Base-by-base conservation (phyloP, 2,797 vertebrate species). In the Cryptoprocta ferox region DNA sequence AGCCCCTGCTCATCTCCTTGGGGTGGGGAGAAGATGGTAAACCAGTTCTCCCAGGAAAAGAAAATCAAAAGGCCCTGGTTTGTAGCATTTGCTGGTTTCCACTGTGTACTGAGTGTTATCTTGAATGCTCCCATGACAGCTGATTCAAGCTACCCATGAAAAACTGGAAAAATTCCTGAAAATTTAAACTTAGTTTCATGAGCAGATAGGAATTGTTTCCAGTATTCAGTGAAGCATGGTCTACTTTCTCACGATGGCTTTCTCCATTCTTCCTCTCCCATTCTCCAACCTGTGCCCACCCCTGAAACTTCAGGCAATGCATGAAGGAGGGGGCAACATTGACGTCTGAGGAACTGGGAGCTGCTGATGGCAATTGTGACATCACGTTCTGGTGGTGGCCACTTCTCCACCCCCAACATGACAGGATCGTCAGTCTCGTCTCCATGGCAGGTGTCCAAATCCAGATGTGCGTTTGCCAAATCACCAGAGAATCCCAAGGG, bases 121-220 rank as follows among this genome's bases (percentile, higher is more conserved):
- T 10, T 82, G 30, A 92, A 30, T 32, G 53, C 80, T 61, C 24
- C 30, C 13, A 78, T 21, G 30, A 61, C 0, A 12, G 75, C 45
- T 90, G n/a, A 96, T 42, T 90, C 42, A 48, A 83, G 48, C 37
- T 66, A 95, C 48, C 68, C 81, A 50, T 21, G 14, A 95, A 75
- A 56, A 71, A 90, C 6, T 65, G 86, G 78, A 13, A 75, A 70
- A 63, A 50, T 65, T 75, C 30, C 65, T 61, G 13, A 45, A 89
- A 53, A 90, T 87, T 32, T 79, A 83, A 86, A 37, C 39, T 65
- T 78, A 30, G 12, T 83, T 56, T 92, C 59, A 2, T 32, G 4
- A 80, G 50, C 12, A 19, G 11, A 3, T 26, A 53, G 53, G 6
- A 87, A 71, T 5, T 37, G 0, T n/a, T 87, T 39, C 70, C 9